Percentiles rank a stretch among this genome's conserved stretches.
Conservation (phyloP, 2,113 vertebrate genomes). For the Alaudala cheleensis region DNA sequence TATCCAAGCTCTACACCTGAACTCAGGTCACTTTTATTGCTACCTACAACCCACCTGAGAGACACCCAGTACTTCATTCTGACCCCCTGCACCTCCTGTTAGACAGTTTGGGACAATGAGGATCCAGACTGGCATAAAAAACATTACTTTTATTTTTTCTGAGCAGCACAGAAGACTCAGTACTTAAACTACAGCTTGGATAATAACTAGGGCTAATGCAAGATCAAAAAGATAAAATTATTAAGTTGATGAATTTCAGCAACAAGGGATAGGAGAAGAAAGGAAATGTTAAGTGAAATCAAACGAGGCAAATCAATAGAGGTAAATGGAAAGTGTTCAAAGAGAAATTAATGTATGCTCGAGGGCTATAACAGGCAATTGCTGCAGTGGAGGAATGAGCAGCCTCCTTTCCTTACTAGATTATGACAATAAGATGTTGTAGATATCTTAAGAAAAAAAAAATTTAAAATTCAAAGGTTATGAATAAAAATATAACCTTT, state of each 20-base stretch:
- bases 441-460: not conserved
- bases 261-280: constrained; percentile 14
- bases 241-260: constrained; percentile 31
- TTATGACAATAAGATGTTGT: not conserved
- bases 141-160: not conserved
- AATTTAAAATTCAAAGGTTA: not conserved
- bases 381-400: constrained; percentile 18
- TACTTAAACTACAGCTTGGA: constrained; percentile 11
- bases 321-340: constrained; percentile 48
- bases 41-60: not conserved
- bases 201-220: constrained; percentile 26
- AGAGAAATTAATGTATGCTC: constrained; percentile 48
- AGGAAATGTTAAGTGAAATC: constrained; percentile 33
- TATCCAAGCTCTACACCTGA: not conserved
- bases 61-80: not conserved
- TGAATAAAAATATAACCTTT: not conserved
- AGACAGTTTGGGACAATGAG: not conserved
- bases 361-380: constrained; percentile 37
- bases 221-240: constrained; percentile 54
- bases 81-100: not conserved
- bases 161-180: not conserved
- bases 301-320: constrained; percentile 46
- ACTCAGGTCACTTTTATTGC: not conserved
- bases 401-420: not conserved
- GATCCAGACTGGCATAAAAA: not conserved